Base-by-base conservation (phyloP, 1,140 invertebrate genomes). In the Papilio glaucus region DNA sequence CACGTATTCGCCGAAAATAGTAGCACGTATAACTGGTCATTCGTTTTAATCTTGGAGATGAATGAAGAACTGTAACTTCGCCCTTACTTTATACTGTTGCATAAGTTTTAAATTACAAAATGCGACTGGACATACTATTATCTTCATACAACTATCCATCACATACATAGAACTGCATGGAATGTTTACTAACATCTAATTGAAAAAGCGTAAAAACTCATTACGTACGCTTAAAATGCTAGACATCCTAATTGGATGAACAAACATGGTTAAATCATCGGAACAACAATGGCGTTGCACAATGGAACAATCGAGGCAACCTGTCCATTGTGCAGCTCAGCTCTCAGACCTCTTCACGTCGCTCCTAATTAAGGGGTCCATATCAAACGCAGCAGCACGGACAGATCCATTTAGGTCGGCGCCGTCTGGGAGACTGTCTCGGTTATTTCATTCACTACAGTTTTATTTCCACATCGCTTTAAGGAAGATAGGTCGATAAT, bases 271-370 rank as follows among this genome's bases (percentile, higher is more conserved):
- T 65, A 65, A 65, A 65, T 65, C 62, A 39, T 18, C 61, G 7
- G 62, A 39, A 65, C 15, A 65, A 65, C 62, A 65, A 65, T 65
- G 62, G 62, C 37, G 29, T 65, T 65, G 29, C n/a, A 39, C 62
- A 65, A 65, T 39, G 18, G 62, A 65, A 63, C 61, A 63, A 65
- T 41, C 33, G 62, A 41, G 37, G 62, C 62, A 65, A 65, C 62
- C n/a, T 65, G 15, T 24, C 29, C 37, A 65, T 65, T 65, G 62
- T 65, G 33, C 9, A 21, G 62, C 15, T 53, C 45, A 39, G 33
- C n/a, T 33, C 61, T 37, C 62, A 65, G 62, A 65, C 62, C 37
- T 18, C 62, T 65, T 37, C 62, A 65, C 29, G 62, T 65, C 62
- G 62, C 33, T 39, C 18, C 62, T 65, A 65, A 65, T 65, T 65